Evolutionary conservation across 2,888 invertebrate species (phyloP), one percentile per base, ranked within the genome.

Genomic region (Thyatira batis): DNA sequence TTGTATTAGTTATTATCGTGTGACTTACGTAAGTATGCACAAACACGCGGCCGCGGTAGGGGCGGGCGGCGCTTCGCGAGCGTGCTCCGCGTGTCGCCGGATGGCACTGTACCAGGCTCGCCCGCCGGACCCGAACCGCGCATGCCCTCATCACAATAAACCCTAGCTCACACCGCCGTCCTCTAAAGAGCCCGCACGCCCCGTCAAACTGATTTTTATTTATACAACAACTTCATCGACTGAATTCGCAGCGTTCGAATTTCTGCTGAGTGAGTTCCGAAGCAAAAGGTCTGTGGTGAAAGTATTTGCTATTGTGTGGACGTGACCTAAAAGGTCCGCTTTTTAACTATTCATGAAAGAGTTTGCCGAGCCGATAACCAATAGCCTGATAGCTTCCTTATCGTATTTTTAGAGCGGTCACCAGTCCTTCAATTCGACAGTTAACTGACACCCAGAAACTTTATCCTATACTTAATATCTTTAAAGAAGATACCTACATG

Each of bases 1-100:
- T 67, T 76, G 67, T 63, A 13, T 33, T 13, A 3, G n/a, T 33
- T 33, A 33, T 61, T 69, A 67, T 63, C 69, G 63, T 76, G 74
- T 67, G 77, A 84, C 86, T 89, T 90, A 90, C 89, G 90, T 89
- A 87, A 87, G 87, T 85, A 74, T 62, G 66, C 61, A 68, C 75
- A 77, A 58, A 54, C 33, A 52, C 49, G 55, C 60, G 54, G 51
- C 27, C 53, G 55, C 50, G 56, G 51, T 53, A 45, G 51, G 59
- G 63, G 46, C 55, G 63, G 58, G 61, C 65, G 64, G 61, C 48
- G 60, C 52, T 39, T 59, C 58, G 75, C 85, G 82, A 67, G 80
- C 82, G 78, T 57, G 57, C 73, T 64, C 67, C 73, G 78, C 77
- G 81, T 73, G 77, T 65, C 80, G 76, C 76, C 77, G 77, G 78